Evolutionary conservation across 2,888 invertebrate species (phyloP).

Genomic region (Ormyrus thymus): DNA sequence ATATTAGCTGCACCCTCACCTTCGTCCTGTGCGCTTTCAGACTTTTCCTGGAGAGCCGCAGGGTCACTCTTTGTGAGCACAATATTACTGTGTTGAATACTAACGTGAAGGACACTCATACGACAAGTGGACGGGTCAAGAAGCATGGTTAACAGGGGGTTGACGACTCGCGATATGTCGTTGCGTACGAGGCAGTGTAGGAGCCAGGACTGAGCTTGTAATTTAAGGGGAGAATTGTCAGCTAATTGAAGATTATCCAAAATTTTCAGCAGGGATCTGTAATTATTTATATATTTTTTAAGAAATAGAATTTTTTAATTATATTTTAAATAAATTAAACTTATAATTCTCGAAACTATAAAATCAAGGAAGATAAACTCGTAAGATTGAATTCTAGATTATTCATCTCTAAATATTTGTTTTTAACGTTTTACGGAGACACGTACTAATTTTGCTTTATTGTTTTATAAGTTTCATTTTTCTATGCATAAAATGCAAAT

Average conservation of each 20-base stretch:
- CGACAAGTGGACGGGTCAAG: slow-evolving; percentile 87
- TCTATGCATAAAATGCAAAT: background rate
- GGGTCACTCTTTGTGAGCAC: slow-evolving; percentile 68
- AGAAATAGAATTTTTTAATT: no score
- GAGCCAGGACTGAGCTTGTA: slow-evolving; percentile 86
- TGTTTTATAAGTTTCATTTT: no score
- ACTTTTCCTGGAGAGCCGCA: slow-evolving; percentile 63
- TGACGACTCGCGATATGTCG: slow-evolving; percentile 86
- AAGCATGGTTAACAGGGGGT: slow-evolving; percentile 85
- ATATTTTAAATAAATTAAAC: no score
- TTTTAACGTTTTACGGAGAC: no score
- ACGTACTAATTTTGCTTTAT: no score
- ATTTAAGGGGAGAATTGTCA: slow-evolving; percentile 78
- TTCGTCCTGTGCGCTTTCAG: slow-evolving; percentile 67
- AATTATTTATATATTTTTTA: background rate
- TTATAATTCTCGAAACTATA: no score
- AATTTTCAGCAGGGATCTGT: slow-evolving; percentile 84
- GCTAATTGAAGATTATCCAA: slow-evolving; percentile 81
- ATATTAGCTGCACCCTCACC: slow-evolving; percentile 78
- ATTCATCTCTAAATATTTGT: no score
- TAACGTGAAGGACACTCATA: slow-evolving; percentile 86
- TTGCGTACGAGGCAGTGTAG: slow-evolving; percentile 84
- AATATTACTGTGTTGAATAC: slow-evolving; percentile 77
- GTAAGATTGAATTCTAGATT: no score
- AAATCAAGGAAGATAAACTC: no score